Conservation (phyloP, 2,113 vertebrate species). For the Patagioenas fasciata region DNA sequence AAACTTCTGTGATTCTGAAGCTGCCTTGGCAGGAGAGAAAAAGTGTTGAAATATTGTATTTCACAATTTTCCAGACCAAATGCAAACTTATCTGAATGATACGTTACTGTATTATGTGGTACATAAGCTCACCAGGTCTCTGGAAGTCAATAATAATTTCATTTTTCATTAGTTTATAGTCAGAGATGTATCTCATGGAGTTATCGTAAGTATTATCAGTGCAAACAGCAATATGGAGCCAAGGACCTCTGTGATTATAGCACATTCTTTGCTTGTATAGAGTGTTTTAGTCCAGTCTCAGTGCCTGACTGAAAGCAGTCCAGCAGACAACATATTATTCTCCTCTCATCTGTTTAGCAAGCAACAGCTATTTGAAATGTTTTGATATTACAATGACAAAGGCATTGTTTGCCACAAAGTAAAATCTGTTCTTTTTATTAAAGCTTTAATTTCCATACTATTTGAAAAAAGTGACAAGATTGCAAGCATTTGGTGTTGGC, state of each 20-base stretch:
- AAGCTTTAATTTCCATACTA: neutral
- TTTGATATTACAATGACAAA: neutral
- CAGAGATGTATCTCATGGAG: neutral
- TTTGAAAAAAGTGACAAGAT: neutral
- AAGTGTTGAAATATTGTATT: conserved; percentile 55
- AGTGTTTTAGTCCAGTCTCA: neutral
- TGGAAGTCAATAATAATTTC: neutral
- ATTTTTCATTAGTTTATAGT: conserved; percentile 24
- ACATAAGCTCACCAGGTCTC: neutral
- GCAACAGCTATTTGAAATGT: neutral
- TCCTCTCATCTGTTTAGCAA: neutral
- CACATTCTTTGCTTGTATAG: neutral
- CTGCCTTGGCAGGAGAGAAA: conserved; percentile 33
- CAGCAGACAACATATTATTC: neutral
- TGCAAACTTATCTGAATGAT: neutral
- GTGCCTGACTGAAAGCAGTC: neutral
- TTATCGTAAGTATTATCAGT: neutral
- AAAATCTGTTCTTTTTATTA: neutral
- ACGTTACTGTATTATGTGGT: neutral
- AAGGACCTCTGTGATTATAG: neutral
- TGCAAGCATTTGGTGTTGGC: neutral
- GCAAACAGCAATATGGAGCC: neutral
- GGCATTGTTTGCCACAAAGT: neutral
- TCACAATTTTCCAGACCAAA: conserved; percentile 65
- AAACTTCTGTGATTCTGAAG: conserved; percentile 30